Evolutionary conservation across 2,888 invertebrate species (phyloP), one percentile per base, ranked within the genome.

Genomic region (Xanthorhoe designata): DNA sequence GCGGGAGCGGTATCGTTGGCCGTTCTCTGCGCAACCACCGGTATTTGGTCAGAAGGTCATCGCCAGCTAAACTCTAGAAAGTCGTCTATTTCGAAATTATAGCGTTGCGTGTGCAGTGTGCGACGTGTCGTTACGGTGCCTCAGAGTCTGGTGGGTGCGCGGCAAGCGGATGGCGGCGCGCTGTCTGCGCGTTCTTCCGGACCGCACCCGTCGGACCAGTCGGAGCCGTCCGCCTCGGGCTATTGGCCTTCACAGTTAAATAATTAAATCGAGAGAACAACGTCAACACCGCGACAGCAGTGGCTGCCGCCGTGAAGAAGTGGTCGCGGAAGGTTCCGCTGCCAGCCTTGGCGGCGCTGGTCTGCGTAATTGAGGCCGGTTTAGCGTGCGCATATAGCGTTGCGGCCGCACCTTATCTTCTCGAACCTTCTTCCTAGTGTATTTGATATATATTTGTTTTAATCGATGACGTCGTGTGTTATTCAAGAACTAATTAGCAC

Each of bases 141-240:
- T 83, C 77, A 74, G 88, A 88, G 93, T 92, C 92, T 92, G 90
- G 89, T 86, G 83, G 84, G 74, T 79, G 81, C 80, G 87, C 83
- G 83, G 87, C 86, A 83, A 80, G 79, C 86, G 82, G 77, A 78
- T 88, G 92, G 92, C 92, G 92, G 91, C 92, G 91, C 92, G 93
- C 92, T 89, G 92, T 92, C 92, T 92, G 90, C 87, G 83, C 86
- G 83, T 82, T 88, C 89, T 89, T 90, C 91, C 91, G 91, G 89
- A 86, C 83, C 88, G 87, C 92, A 91, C 92, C 90, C 89, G 93
- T 92, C 88, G 79, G 88, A 92, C 92, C 90, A 92, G 92, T 92
- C 92, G 90, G 89, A 83, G 86, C 88, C 88, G 89, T 86, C 88
- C 85, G 91, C 92, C 92, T 88, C 91, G 86, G 92, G 93, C 92